These are phyloP conservation scores for Atrina japonica DNA, from an alignment of 2,888 invertebrate species.

Conservation along the genomic window DNA sequence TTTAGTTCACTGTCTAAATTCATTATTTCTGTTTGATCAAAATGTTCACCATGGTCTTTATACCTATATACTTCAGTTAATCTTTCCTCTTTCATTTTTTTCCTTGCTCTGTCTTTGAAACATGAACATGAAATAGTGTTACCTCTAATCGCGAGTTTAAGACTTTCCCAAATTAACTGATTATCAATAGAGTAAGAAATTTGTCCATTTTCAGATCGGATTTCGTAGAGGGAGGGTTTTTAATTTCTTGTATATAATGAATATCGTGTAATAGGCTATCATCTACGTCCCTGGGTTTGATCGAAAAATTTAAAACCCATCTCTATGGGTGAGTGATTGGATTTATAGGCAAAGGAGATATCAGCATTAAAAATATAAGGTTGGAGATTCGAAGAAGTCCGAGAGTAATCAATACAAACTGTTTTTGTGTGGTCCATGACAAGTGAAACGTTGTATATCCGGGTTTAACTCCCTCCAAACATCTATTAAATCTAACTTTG, in stretches of 20 bases:
- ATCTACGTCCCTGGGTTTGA: constrained; percentile 2
- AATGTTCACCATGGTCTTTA: no score
- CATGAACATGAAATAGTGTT: constrained; percentile 11
- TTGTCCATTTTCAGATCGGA: no score
- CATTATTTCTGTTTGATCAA: no score
- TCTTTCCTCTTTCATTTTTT: background rate
- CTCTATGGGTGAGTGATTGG: no score
- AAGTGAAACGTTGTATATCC: background rate
- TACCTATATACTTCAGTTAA: no score
- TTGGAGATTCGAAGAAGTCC: background rate
- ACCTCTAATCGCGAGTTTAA: background rate
- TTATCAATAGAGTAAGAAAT: no score
- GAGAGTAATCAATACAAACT: background rate
- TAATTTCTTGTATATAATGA: background rate
- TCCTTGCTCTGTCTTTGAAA: background rate
- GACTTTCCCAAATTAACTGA: background rate
- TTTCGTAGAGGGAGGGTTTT: background rate
- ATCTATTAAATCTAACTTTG: constrained; percentile 11
- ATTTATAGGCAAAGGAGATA: background rate
- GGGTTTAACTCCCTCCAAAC: constrained; percentile 9
- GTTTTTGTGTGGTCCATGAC: constrained; percentile 7
- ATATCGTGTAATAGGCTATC: constrained; percentile 8
- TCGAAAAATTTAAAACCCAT: background rate
- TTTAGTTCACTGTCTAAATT: no score
- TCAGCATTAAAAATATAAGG: background rate